Conservation (phyloP, 2,888 invertebrate genomes). For the Scrobipalpa atriplicella region DNA sequence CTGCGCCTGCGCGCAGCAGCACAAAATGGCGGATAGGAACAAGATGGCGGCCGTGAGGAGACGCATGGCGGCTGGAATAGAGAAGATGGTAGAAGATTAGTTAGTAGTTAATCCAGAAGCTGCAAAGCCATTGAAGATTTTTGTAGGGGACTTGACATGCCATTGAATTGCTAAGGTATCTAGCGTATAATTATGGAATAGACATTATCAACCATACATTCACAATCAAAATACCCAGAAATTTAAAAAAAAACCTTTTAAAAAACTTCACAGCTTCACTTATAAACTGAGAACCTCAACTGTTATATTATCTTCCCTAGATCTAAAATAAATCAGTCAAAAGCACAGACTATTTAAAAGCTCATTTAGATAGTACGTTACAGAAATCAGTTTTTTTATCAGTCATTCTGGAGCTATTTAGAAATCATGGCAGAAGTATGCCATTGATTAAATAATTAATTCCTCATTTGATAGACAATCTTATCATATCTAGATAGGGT, state of each 20-base stretch:
- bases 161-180: too few species aligned
- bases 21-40: slow-evolving; percentile 63
- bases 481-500: neutral
- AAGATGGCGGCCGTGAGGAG: slow-evolving; percentile 59
- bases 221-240: too few species aligned
- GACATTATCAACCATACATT: too few species aligned
- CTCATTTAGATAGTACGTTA: neutral
- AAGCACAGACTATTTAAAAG: neutral
- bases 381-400: slow-evolving; percentile 5
- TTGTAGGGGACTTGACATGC: too few species aligned
- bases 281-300: neutral
- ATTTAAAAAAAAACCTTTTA: too few species aligned
- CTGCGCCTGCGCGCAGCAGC: slow-evolving; percentile 63
- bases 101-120: too few species aligned
- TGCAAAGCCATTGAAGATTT: too few species aligned
- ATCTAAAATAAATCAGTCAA: slow-evolving; percentile 7
- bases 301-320: neutral
- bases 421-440: neutral
- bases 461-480: neutral
- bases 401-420: neutral
- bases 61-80: slow-evolving; percentile 57
- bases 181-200: too few species aligned
- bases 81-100: neutral
- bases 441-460: slow-evolving; percentile 11
- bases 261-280: too few species aligned